phyloP scores from a whole-genome alignment of 2,888 invertebrate species.

The Phasia obesa region DNA sequence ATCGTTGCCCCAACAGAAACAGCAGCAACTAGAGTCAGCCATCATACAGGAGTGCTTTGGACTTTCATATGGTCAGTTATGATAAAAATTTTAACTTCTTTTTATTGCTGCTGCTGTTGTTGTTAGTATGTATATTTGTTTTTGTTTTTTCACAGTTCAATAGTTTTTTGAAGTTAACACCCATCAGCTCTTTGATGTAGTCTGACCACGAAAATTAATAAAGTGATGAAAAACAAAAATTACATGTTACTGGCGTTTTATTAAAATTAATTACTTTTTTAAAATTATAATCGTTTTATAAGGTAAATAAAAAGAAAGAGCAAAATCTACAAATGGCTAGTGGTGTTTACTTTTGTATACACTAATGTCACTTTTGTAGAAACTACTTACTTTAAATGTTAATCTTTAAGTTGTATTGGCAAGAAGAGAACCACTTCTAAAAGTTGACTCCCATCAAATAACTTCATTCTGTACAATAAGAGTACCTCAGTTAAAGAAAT shows the following conservation, averaged over 20 bases:
- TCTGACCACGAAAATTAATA: constrained; percentile 46
- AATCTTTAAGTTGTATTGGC: no score
- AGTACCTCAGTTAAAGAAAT: no score
- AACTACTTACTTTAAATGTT: no score
- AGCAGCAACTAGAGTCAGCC: not conserved
- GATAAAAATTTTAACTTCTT: constrained; percentile 60
- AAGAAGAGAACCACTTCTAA: no score
- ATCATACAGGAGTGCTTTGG: constrained; percentile 16
- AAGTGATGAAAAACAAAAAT: constrained; percentile 12
- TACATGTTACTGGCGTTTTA: constrained; percentile 28
- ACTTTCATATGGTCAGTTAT: constrained; percentile 60
- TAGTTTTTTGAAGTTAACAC: constrained; percentile 48
- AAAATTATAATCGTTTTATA: constrained; percentile 1
- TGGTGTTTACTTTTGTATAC: no score
- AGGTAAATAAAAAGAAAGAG: not conserved
- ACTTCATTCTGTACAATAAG: no score
- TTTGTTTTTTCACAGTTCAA: constrained; percentile 45
- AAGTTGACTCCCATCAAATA: no score
- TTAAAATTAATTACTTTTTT: constrained; percentile 35
- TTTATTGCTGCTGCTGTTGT: constrained; percentile 19
- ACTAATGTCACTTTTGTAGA: no score
- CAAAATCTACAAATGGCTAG: no score
- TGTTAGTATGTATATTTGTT: no score
- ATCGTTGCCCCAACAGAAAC: constrained; percentile 34
- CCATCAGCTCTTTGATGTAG: constrained; percentile 36